Evolutionary conservation across 2,888 invertebrate genomes (phyloP), one percentile per base, ranked within the genome.

Genomic region (Zaprionus bogoriensis): DNA sequence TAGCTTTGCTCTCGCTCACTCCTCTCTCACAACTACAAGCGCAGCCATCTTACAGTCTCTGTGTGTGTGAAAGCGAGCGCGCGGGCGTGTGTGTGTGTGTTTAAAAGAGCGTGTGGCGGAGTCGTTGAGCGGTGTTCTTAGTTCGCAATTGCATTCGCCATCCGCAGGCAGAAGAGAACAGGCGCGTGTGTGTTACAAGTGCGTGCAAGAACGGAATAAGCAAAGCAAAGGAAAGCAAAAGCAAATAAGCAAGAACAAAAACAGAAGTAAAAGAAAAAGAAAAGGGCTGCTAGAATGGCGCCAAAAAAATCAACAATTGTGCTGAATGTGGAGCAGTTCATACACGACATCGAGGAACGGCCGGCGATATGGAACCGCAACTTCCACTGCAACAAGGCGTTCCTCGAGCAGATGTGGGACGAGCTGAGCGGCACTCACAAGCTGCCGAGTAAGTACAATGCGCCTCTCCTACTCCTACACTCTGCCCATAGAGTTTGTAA

Each of bases 301-400:
- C 89, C 89, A 51, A 90, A 90, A 77, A 89, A 90, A 74, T 89
- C 90, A 25, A 89, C 90, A 55, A 90, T 90, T 77, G 88, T 90
- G 47, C 71, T 91, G 57, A 91, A 91, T 83, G 90, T 91, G 62
- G 91, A 91, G 72, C 89, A 90, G 74, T 90, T 91, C 60, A 91
- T 91, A 72, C 87, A 87, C 69, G 91, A 91, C 73, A 89, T 91
- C 45, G 89, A 90, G 71, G 89, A 89, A 64, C 88, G 91, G 41
- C 91, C 91, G 28, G 91, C 91, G 51, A 91, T 91, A 71, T 91
- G 91, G 91, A 90, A 91, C 83, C 90, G 91, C 45, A 91, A 90
- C 75, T 91, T 90, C 71, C 91, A 91, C 67, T 90, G 91, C 69
- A 91, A 91, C 69, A 91, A 91, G 69, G 89, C 89, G 6, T 91